Conservation (phyloP, 2,797 vertebrate species). For the Hydrolagus colliei region DNA sequence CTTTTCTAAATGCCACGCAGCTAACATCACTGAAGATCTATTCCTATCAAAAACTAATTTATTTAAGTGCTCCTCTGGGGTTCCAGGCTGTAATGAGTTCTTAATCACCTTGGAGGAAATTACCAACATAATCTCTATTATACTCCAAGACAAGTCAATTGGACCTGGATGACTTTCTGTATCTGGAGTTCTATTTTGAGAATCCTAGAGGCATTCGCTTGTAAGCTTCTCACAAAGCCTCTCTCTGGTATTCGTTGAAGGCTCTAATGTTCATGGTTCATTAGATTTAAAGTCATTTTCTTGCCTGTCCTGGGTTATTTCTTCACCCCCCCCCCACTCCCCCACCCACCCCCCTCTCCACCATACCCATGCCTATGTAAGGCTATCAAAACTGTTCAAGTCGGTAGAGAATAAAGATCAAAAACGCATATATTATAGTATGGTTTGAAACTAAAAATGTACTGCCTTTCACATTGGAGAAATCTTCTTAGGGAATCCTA, state of each 20-base stretch:
- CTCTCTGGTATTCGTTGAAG: neutral
- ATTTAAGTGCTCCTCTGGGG: neutral
- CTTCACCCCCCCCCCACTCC: no score
- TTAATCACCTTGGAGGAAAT: neutral
- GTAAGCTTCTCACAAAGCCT: neutral
- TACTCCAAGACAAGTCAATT: neutral
- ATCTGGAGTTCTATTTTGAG: neutral
- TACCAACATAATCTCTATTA: neutral
- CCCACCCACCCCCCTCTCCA: no score
- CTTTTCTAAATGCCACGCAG: neutral
- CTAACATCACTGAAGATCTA: neutral
- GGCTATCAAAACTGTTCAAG: neutral
- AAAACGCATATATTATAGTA: neutral
- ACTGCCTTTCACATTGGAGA: neutral
- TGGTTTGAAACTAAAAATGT: neutral
- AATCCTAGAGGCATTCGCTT: neutral
- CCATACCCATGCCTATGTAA: neutral
- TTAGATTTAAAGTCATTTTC: neutral
- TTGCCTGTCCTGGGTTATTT: no score
- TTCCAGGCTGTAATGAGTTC: neutral
- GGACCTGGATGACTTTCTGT: neutral
- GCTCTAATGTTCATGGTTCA: neutral
- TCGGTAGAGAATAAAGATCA: neutral
- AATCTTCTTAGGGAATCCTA: no score
- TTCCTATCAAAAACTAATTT: neutral